phyloP scores from a whole-genome alignment of 2,797 vertebrate genomes.

The Pseudopleuronectes americanus region DNA sequence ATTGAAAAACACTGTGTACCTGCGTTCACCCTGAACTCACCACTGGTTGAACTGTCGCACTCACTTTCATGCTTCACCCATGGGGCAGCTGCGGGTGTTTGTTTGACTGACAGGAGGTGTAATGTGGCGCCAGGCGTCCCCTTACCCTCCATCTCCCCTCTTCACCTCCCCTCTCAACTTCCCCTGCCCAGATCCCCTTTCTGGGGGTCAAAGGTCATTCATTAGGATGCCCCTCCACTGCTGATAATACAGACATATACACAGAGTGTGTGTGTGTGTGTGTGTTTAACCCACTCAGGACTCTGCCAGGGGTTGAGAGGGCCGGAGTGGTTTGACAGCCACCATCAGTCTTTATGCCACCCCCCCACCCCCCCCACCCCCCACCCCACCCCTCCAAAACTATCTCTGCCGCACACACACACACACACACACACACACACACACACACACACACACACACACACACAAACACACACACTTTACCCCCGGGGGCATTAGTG shows the following conservation, averaged over 20 bases:
- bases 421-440: not conserved
- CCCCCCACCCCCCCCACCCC: not conserved
- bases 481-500: slow-evolving; percentile 60
- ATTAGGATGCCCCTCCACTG: slow-evolving; percentile 72
- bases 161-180: slow-evolving; percentile 78
- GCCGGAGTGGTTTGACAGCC: slow-evolving; percentile 63
- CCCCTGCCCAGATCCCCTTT: slow-evolving; percentile 80
- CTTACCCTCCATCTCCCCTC: slow-evolving; percentile 66
- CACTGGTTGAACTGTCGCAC: not conserved
- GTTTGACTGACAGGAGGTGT: slow-evolving; percentile 69
- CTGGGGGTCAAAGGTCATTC: slow-evolving; percentile 77
- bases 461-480: slow-evolving; percentile 39
- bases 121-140: slow-evolving; percentile 75
- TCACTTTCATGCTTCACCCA: slow-evolving; percentile 50
- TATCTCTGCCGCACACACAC: slow-evolving; percentile 13
- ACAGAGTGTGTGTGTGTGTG: slow-evolving; percentile 13
- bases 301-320: slow-evolving; percentile 51
- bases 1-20: too few species aligned
- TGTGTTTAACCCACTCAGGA: slow-evolving; percentile 23
- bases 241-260: slow-evolving; percentile 65
- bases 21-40: too few species aligned
- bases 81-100: slow-evolving; percentile 41
- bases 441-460: slow-evolving; percentile 15
- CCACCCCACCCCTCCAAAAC: not conserved
- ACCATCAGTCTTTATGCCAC: slow-evolving; percentile 67